Conservation (phyloP, 2,113 vertebrate species). For the Neodontobutis hainanensis region DNA sequence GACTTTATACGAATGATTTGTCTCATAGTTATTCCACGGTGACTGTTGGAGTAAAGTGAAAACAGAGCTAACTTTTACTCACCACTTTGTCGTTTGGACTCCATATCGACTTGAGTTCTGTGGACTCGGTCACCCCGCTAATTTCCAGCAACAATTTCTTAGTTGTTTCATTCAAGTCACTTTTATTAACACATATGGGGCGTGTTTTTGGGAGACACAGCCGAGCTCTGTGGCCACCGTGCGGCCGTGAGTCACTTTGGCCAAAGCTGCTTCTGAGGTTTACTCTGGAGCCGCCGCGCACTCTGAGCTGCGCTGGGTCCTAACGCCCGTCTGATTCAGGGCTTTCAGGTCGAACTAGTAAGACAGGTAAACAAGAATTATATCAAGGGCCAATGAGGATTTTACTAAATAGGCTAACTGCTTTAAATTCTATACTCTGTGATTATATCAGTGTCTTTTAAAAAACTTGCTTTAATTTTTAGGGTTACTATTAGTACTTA, state of each 20-base stretch:
- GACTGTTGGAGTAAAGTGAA: constrained; percentile 6
- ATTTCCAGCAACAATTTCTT: constrained; percentile 30
- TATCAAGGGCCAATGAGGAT: too few species aligned
- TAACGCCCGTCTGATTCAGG: neutral
- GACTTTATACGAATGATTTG: neutral
- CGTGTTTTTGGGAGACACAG: constrained; percentile 1
- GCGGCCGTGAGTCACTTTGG: constrained; percentile 42
- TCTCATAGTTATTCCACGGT: neutral
- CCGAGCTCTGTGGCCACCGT: constrained; percentile 18
- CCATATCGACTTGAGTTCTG: constrained; percentile 36
- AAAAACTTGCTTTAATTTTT: too few species aligned
- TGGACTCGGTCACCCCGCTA: neutral
- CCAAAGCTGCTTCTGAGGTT: constrained; percentile 37
- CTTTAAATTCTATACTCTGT: too few species aligned
- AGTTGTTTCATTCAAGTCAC: constrained; percentile 23
- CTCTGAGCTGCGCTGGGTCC: constrained; percentile 47
- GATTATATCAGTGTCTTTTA: too few species aligned
- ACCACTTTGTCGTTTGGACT: constrained; percentile 65
- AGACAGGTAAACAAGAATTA: too few species aligned
- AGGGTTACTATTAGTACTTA: too few species aligned
- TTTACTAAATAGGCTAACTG: too few species aligned
- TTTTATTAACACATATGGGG: constrained; percentile 8
- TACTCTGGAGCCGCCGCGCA: constrained; percentile 23
- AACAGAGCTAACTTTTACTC: constrained; percentile 30
- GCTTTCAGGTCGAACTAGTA: too few species aligned